Conservation (phyloP, 1,140 invertebrate genomes). For the Cylas formicarius region DNA sequence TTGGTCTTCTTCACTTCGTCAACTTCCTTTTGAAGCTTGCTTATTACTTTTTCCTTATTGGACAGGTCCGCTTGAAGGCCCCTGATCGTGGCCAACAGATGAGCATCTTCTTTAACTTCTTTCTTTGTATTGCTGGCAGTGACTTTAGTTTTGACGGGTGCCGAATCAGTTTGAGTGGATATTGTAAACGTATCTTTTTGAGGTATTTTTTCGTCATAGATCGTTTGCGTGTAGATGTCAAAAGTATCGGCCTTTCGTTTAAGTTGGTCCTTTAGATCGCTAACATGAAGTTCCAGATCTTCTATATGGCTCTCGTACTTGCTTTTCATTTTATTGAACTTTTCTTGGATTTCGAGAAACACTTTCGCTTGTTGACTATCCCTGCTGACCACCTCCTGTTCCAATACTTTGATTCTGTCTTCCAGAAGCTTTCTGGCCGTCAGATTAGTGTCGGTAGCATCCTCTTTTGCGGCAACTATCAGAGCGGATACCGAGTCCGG, state of each 20-base stretch:
- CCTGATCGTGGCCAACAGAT: constrained; percentile 68
- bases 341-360: constrained; percentile 61
- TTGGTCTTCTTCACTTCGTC: constrained; percentile 69
- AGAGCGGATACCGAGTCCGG: constrained; percentile 70
- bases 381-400: constrained; percentile 59
- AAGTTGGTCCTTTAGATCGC: constrained; percentile 37
- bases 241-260: constrained; percentile 33
- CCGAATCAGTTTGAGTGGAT: constrained; percentile 25
- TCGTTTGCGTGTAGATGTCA: constrained; percentile 39
- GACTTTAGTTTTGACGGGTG: neutral
- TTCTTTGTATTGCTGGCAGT: neutral
- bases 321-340: constrained; percentile 64
- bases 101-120: constrained; percentile 59
- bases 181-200: constrained; percentile 33
- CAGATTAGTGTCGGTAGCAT: constrained; percentile 46
- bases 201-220: constrained; percentile 27
- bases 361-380: constrained; percentile 61
- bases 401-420: constrained; percentile 59
- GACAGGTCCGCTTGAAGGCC: constrained; percentile 64
- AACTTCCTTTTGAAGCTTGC: constrained; percentile 61
- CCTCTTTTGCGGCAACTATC: constrained; percentile 55
- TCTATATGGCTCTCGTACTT: constrained; percentile 68
- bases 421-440: constrained; percentile 58
- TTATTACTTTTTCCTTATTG: constrained; percentile 62
- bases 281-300: constrained; percentile 60